phyloP scores from a whole-genome alignment of 1,140 invertebrate genomes.

The Camponotus vicinus region DNA sequence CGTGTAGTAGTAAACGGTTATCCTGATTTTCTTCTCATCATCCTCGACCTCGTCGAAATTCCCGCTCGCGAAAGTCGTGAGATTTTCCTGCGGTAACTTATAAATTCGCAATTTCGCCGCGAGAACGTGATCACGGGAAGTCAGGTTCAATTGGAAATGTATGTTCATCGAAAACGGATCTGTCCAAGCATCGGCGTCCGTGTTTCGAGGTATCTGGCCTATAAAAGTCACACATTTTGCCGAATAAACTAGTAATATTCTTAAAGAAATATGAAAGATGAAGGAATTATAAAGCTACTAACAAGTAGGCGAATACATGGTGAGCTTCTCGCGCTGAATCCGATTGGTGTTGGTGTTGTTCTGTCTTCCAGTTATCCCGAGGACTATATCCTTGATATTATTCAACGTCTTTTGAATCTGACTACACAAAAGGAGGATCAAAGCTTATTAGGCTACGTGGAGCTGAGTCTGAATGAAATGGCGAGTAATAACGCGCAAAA shows the following conservation, averaged over 20 bases:
- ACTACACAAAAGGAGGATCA: constrained; percentile 78
- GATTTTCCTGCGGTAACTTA: constrained; percentile 85
- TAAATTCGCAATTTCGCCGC: constrained; percentile 87
- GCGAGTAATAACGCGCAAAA: background rate
- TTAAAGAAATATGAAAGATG: background rate
- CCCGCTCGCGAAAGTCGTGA: constrained; percentile 69
- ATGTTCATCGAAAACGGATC: constrained; percentile 87
- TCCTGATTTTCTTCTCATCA: constrained; percentile 87
- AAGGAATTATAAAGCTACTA: constrained; percentile 70
- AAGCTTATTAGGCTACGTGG: constrained; percentile 20
- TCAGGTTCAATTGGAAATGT: constrained; percentile 86
- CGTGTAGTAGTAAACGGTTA: constrained; percentile 89
- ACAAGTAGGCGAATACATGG: constrained; percentile 84
- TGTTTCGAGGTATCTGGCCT: constrained; percentile 87
- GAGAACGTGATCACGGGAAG: constrained; percentile 84
- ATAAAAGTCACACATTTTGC: constrained; percentile 3
- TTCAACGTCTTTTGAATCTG: constrained; percentile 84
- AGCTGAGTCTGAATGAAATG: constrained; percentile 17
- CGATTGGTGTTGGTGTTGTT: constrained; percentile 80
- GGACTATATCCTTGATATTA: constrained; percentile 82
- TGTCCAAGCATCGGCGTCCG: constrained; percentile 86
- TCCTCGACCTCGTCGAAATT: constrained; percentile 80
- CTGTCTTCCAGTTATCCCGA: constrained; percentile 82
- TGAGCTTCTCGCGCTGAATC: constrained; percentile 80
- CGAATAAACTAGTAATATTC: constrained; percentile 26